Evolutionary conservation across 2,113 vertebrate genomes (phyloP), one percentile per base, ranked within the genome.

Genomic region (Pitta sordida): DNA sequence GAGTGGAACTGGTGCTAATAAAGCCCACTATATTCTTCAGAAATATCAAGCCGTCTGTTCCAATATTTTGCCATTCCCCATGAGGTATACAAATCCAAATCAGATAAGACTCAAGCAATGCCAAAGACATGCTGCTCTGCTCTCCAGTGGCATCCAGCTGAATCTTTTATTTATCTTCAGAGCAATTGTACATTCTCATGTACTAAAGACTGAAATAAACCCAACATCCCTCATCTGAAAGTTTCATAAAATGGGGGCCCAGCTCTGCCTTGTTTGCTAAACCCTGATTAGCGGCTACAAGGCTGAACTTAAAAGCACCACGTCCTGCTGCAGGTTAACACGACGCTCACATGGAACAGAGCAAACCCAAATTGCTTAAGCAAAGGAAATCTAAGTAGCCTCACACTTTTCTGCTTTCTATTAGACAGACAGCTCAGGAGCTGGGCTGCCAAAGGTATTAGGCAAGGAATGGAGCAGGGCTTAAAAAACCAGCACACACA

Each of bases 1-100:
- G 97, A 98, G 96, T 36, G 95, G 96, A 98, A 97, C 96, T 93
- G 96, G 97, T 94, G 97, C 98, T 98, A 98, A 98, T 98, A 98
- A 98, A 98, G 98, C 98, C 98, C 97, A 98, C 98, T 98, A 98
- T 98, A 98, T 98, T 98, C 98, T 98, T 98, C 82, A 94, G 98
- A 98, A 98, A 98, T 98, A 98, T 98, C 98, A 98, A 98, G 97
- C 98, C 98, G 98, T 98, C 98, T 98, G 98, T 98, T 98, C 98
- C 97, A 98, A 98, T 98, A 98, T 98, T 98, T 98, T 98, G 97
- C 97, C 97, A 97, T 98, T 98, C 97, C 98, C 98, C 97, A 97
- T 95, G 98, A 98, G 98, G 98, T 98, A 98, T 98, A 98, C 98
- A 98, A 98, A 98, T 98, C 98, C 98, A 98, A 98, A 98, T 98